phyloP scores from a whole-genome alignment of 2,888 invertebrate species.

The Campoplex capitator region DNA sequence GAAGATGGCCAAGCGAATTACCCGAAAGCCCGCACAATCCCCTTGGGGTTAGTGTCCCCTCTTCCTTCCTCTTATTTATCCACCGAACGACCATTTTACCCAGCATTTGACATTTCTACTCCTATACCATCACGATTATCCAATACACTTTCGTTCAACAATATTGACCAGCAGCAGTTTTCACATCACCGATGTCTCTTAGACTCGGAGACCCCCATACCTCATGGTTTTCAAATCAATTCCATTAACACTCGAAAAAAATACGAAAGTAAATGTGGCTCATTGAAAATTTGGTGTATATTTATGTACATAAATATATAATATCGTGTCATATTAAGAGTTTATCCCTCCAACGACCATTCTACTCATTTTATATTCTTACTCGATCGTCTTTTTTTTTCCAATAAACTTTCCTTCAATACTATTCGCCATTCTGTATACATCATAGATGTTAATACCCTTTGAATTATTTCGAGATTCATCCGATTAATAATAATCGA shows the following conservation, averaged over 20 bases:
- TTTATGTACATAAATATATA: neutral
- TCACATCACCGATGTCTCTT: neutral
- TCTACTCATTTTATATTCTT: neutral
- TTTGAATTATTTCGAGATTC: neutral
- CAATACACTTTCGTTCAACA: slow-evolving; percentile 12
- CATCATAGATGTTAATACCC: neutral
- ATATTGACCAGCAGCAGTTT: neutral
- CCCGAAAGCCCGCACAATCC: slow-evolving; percentile 50
- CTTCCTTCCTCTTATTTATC: slow-evolving; percentile 28
- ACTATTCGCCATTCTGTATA: neutral
- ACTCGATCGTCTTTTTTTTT: neutral
- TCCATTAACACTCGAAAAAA: neutral
- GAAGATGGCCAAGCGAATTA: slow-evolving; percentile 58
- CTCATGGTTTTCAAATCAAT: neutral
- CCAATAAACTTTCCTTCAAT: neutral
- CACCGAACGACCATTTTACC: neutral
- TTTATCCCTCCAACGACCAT: neutral
- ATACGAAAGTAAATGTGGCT: neutral
- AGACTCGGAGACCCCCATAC: neutral
- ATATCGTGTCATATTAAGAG: neutral
- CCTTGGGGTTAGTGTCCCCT: slow-evolving; percentile 46
- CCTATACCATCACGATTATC: neutral
- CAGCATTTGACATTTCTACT: slow-evolving; percentile 2
- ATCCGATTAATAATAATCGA: neutral
- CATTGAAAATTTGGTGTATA: neutral